Base-by-base conservation (phyloP, 2,797 vertebrate species). In the Galagoides demidoff region DNA sequence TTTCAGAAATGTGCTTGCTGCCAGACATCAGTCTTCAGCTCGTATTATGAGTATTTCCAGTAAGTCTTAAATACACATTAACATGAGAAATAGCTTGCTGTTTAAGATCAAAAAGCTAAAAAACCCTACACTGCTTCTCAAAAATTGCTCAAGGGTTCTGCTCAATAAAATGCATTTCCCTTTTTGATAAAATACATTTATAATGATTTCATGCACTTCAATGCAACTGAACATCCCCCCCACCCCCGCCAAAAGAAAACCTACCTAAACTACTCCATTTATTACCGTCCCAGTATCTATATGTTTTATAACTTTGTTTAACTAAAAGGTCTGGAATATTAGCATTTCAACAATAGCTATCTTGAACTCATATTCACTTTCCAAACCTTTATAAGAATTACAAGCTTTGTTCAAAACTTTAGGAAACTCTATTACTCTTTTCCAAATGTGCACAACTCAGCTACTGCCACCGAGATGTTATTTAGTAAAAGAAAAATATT, bases 51-150 rank as follows among this genome's bases (percentile, higher is more conserved):
- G 98, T 92, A 97, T 86, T 98, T 81, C 82, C 98, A 98, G 97
- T 97, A 97, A 97, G 97, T 97, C 97, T 98, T 98, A 98, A 98
- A 98, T 97, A 98, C 96, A 98, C 96, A 98, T 96, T 98, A 98
- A 98, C 97, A 98, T 94, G 94, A 97, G 97, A 97, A 97, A 98
- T 97, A 95, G 89, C 98, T 98, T 96, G 96, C 96, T 97, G 97
- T 98, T 97, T 7, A 52, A 95, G 89, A 97, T 98, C 85, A 87
- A 98, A 96, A 96, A 61, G 96, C 84, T 94, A 92, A 98, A 97
- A 98, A 96, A 93, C 85, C 96, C 89, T 96, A 84, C 84, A 91
- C 79, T 95, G 71, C 76, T 94, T 96, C 92, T 96, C 97, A 94
- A 92, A 98, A 97, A 96, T 96, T 95, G 57, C 68, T 81, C 6